A percentile compares a stretch with the other conserved stretches of the same genome.
Conservation (phyloP, 2,113 vertebrate species). For the Micronycteris hirsuta region DNA sequence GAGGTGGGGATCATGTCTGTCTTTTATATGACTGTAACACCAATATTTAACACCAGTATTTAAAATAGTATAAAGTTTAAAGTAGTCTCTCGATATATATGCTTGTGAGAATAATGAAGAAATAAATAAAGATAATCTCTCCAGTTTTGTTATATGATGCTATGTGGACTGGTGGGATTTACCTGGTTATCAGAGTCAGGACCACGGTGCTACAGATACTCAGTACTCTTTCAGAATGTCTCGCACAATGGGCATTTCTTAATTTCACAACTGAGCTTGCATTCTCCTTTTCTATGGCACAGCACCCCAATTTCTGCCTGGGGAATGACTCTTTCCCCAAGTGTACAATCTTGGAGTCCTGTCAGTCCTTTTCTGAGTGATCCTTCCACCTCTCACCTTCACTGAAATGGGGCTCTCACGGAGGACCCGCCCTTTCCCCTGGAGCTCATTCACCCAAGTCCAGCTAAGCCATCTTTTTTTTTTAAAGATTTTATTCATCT, state of each 20-base stretch:
- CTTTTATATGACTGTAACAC: neutral
- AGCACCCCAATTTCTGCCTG: neutral
- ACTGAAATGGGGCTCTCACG: neutral
- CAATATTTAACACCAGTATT: neutral
- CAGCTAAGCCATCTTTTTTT: neutral
- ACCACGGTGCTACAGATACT: neutral
- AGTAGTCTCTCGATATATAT: neutral
- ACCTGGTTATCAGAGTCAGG: neutral
- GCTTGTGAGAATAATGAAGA: neutral
- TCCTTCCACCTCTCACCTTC: neutral
- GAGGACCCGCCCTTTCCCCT: neutral
- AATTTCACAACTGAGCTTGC: neutral
- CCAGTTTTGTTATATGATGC: neutral
- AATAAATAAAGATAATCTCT: neutral
- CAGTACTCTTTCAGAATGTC: neutral
- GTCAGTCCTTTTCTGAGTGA: neutral
- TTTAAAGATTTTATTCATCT: no score
- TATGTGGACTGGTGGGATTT: neutral
- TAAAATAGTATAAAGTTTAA: neutral
- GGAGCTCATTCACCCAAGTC: neutral
- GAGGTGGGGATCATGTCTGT: neutral
- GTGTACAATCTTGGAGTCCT: neutral
- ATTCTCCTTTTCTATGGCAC: neutral
- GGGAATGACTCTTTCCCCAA: neutral
- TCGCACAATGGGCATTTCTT: neutral